Percentiles rank a stretch among this genome's conserved stretches.
These are phyloP conservation scores for Gavialis gangeticus DNA, from an alignment of 2,113 vertebrate species.

Conservation along the genomic window DNA sequence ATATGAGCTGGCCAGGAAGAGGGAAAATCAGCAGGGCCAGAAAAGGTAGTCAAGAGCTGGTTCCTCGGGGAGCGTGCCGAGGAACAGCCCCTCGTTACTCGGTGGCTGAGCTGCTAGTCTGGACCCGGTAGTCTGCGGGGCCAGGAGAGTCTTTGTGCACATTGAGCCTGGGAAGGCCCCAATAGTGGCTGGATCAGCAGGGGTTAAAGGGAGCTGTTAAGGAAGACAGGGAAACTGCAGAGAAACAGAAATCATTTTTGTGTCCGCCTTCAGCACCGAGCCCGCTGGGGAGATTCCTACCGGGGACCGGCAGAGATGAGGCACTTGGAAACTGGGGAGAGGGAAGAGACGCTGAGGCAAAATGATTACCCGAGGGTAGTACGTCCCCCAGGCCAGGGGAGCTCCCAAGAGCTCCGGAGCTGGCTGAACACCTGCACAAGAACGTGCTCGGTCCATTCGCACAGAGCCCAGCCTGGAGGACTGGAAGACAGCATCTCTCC, in stretches of 20 bases:
- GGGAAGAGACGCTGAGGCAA: neutral
- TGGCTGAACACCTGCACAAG: neutral
- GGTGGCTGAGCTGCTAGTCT: too few species aligned
- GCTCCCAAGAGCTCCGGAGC: neutral
- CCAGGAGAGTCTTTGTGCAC: neutral
- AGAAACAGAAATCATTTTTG: neutral
- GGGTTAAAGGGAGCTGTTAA: neutral
- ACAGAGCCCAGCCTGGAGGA: neutral
- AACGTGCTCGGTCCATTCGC: neutral
- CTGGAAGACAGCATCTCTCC: neutral
- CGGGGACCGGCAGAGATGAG: neutral
- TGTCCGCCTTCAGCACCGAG: neutral
- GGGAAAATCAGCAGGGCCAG: neutral
- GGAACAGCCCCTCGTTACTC: too few species aligned
- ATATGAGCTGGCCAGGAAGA: neutral
- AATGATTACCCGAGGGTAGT: neutral
- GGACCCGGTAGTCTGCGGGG: too few species aligned
- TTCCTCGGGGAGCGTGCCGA: too few species aligned
- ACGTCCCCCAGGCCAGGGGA: neutral
- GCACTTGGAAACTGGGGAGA: neutral
- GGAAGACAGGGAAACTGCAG: neutral
- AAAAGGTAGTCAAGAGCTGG: neutral
- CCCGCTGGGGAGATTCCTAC: fast-evolving
- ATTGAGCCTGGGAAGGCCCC: neutral
- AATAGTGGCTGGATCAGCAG: neutral